Percentiles rank a stretch among this genome's conserved stretches.
Evolutionary conservation across 1,140 invertebrate genomes (phyloP).

Genomic region (Copidosoma floridanum): DNA sequence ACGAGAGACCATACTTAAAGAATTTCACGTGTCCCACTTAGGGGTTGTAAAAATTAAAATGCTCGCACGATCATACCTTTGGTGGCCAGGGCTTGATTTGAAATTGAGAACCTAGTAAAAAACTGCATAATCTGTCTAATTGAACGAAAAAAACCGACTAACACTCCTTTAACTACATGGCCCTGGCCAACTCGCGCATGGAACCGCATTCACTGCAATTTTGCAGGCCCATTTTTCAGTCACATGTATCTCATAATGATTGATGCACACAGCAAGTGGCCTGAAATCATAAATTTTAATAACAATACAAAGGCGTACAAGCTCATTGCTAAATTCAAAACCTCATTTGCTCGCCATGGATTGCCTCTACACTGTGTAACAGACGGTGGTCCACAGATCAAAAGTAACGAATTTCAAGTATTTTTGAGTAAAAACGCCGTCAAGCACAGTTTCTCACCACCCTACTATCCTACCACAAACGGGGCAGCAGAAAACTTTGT

Average conservation of each 20-base stretch:
- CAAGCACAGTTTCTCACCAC: conserved; percentile 39
- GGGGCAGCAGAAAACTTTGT: conserved; percentile 42
- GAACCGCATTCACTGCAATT: conserved; percentile 3
- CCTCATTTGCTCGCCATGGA: conserved; percentile 24
- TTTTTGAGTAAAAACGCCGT: conserved; percentile 35
- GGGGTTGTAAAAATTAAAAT: conserved; percentile 52
- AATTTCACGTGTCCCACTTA: conserved; percentile 48
- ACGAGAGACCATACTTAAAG: neutral
- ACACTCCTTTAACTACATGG: conserved; percentile 3
- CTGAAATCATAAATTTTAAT: conserved; percentile 9
- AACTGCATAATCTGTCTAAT: conserved; percentile 35
- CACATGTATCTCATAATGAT: conserved; percentile 10
- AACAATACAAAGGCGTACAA: conserved; percentile 1
- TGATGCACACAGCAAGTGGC: conserved; percentile 38
- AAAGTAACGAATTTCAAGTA: conserved; percentile 30
- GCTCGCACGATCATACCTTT: conserved; percentile 46
- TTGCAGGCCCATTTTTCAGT: conserved; percentile 15
- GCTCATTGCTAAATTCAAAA: conserved; percentile 26
- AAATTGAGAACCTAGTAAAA: conserved; percentile 38
- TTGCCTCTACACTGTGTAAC: conserved; percentile 28
- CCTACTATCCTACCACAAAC: conserved; percentile 44
- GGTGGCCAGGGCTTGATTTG: conserved; percentile 52
- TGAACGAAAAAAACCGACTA: neutral
- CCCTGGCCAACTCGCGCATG: conserved; percentile 3
- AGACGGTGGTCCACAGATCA: conserved; percentile 34